Percentiles rank a stretch among this genome's conserved stretches.
Evolutionary conservation across 2,888 invertebrate genomes (phyloP).

Genomic region (Lasius fuliginosus): DNA sequence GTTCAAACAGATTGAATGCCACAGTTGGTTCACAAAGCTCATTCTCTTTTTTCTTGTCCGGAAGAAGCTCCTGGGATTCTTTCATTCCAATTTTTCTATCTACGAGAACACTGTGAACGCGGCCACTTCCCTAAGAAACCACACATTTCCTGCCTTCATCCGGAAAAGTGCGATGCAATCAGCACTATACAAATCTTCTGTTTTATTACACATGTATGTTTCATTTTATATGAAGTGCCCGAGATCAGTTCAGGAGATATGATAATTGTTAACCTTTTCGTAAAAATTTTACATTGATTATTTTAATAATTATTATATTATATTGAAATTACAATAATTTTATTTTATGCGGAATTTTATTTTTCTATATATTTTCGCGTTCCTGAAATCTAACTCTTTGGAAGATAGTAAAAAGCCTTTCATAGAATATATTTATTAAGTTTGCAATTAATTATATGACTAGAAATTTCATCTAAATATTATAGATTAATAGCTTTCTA

Average conservation of each 20-base stretch:
- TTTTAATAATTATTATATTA: constrained; percentile 1
- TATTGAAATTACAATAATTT: background rate
- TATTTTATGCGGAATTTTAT: background rate
- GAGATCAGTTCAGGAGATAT: background rate
- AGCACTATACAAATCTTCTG: background rate
- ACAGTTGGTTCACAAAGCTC: constrained; percentile 24
- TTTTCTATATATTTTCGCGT: background rate
- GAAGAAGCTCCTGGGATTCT: constrained; percentile 1
- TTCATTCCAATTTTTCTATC: constrained; percentile 18
- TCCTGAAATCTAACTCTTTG: background rate
- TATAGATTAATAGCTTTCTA: background rate
- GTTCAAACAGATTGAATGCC: constrained; percentile 38
- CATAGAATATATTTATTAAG: background rate
- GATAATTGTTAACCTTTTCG: background rate
- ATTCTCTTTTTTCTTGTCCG: constrained; percentile 3
- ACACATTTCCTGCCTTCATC: constrained; percentile 20
- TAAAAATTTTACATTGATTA: background rate
- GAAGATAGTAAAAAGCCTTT: background rate
- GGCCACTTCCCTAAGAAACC: background rate
- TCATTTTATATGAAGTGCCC: background rate
- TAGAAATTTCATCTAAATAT: background rate
- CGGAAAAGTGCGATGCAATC: constrained; percentile 1
- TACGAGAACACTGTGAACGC: constrained; percentile 10
- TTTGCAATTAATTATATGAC: background rate
- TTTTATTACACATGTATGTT: background rate